Evolutionary conservation across 2,797 vertebrate species (phyloP).

Genomic region (Molothrus aeneus): DNA sequence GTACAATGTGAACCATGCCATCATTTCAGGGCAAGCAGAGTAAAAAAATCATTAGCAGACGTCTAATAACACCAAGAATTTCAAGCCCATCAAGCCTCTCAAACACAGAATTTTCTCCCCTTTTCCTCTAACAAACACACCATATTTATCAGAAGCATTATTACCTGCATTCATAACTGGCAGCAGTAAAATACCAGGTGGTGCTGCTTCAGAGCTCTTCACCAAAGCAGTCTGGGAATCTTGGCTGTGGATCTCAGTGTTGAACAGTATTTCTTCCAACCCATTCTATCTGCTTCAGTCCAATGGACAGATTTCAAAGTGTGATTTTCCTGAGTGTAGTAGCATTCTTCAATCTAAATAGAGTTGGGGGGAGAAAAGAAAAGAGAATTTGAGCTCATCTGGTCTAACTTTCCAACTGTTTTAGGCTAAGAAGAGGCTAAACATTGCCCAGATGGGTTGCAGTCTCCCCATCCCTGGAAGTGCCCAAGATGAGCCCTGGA

Average conservation of each 20-base stretch:
- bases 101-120: not conserved
- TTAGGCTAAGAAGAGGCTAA: not conserved
- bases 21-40: not conserved
- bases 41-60: not conserved
- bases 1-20: not conserved
- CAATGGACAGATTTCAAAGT: not conserved
- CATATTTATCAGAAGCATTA: not conserved
- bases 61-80: not conserved
- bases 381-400: not conserved
- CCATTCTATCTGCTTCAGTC: not conserved
- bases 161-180: not conserved
- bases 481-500: not conserved
- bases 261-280: not conserved
- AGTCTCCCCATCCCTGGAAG: not conserved
- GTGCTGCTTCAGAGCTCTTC: not conserved
- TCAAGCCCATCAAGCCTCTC: not conserved
- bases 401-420: not conserved
- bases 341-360: not conserved
- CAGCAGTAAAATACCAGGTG: not conserved
- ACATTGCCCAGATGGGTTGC: not conserved
- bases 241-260: not conserved
- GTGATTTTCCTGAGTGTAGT: not conserved
- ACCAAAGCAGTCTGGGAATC: not conserved
- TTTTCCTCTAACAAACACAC: not conserved
- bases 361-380: not conserved